A percentile compares a stretch with the other conserved stretches of the same genome.
Evolutionary conservation across 2,797 vertebrate species (phyloP).

Genomic region (Austrolebias charrua): DNA sequence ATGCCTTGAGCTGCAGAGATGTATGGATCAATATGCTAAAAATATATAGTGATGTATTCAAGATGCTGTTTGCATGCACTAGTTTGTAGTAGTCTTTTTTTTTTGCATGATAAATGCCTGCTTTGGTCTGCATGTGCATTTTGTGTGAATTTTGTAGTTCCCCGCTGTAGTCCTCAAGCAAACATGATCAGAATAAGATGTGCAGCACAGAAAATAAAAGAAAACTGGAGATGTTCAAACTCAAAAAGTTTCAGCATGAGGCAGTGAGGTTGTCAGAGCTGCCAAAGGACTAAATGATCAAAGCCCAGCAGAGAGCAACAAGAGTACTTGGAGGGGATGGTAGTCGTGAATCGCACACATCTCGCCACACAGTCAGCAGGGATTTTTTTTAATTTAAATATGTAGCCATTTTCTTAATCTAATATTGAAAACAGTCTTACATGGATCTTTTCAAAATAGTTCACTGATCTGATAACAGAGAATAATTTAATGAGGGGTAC

Average conservation of each 20-base stretch:
- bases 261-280: conserved; percentile 40
- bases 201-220: conserved; percentile 3
- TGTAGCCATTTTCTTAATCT: conserved; percentile 32
- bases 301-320: conserved; percentile 52
- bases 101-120: not conserved
- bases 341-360: conserved; percentile 44
- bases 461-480: conserved; percentile 24
- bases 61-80: conserved; percentile 37
- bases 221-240: conserved; percentile 31
- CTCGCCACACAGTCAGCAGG: conserved; percentile 37
- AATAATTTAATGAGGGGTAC: not conserved
- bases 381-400: conserved; percentile 45
- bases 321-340: conserved; percentile 37
- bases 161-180: conserved; percentile 1
- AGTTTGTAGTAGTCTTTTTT: conserved; percentile 17
- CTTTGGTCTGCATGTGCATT: not conserved
- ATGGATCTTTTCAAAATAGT: conserved; percentile 28
- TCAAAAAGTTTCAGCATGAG: conserved; percentile 32
- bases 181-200: conserved; percentile 24
- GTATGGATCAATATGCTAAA: conserved; percentile 75
- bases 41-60: conserved; percentile 61
- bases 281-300: conserved; percentile 50
- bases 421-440: conserved; percentile 37
- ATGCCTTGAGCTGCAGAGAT: conserved; percentile 49
- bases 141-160: not conserved